Conservation (phyloP, 2,113 vertebrate genomes). For the Passerina amoena region DNA sequence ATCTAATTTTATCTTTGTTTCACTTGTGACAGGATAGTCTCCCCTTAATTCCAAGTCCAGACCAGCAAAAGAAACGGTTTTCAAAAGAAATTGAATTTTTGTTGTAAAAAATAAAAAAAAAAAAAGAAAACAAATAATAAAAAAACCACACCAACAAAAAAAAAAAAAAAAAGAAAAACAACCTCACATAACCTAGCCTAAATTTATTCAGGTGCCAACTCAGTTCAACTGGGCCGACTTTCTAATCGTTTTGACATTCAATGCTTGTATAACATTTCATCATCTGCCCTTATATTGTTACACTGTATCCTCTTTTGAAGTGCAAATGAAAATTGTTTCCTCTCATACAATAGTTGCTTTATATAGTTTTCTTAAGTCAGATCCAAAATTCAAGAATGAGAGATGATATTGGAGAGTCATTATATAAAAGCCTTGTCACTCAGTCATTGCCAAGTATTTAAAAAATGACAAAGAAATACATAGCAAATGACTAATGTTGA, state of each 20-base stretch:
- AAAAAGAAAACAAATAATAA: no score
- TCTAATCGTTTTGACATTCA: background rate
- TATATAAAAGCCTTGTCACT: slow-evolving; percentile 9
- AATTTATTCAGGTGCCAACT: slow-evolving; percentile 19
- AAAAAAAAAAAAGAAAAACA: background rate
- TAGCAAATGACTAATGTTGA: background rate
- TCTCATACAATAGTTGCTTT: slow-evolving; percentile 55
- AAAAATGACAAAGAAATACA: background rate
- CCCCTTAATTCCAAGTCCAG: background rate
- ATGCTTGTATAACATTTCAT: slow-evolving; percentile 27
- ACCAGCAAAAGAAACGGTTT: background rate
- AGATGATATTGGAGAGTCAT: slow-evolving; percentile 41
- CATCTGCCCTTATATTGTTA: background rate
- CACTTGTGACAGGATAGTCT: background rate
- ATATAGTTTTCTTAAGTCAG: slow-evolving; percentile 67
- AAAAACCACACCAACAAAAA: no score
- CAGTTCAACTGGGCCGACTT: slow-evolving; percentile 24
- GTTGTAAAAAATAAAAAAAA: background rate
- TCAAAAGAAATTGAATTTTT: background rate
- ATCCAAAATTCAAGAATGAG: slow-evolving; percentile 68
- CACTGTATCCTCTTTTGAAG: slow-evolving; percentile 38
- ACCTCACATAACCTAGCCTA: background rate
- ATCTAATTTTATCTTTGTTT: background rate
- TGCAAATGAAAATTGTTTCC: slow-evolving; percentile 63
- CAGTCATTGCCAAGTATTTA: slow-evolving; percentile 22